A percentile compares a stretch with the other conserved stretches of the same genome.
Conservation (phyloP, 2,888 invertebrate species). For the Eugnorisma glareosa region DNA sequence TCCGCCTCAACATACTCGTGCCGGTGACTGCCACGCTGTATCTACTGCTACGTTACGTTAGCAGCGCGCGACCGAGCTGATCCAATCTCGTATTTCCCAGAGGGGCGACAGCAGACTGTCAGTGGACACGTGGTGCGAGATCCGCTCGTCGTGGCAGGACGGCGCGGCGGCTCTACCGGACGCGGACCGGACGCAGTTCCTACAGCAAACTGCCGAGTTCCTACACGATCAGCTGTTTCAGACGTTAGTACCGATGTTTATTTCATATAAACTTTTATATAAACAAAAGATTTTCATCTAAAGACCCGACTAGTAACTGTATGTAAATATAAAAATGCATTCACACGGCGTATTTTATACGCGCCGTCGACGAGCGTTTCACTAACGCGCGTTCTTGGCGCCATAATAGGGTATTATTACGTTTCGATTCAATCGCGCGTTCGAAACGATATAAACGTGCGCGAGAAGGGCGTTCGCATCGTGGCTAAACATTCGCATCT, state of each 20-base stretch:
- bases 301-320: neutral
- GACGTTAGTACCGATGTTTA: neutral
- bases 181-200: conserved; percentile 17
- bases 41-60: neutral
- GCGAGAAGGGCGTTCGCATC: neutral
- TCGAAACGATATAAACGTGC: neutral
- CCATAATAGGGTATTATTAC: neutral
- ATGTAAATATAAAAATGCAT: neutral
- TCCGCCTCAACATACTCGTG: conserved; percentile 64
- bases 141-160: conserved; percentile 91
- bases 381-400: no score
- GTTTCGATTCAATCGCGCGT: neutral
- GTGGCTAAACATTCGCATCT: neutral
- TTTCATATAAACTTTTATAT: no score
- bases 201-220: conserved; percentile 41
- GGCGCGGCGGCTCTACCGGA: conserved; percentile 61
- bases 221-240: conserved; percentile 25
- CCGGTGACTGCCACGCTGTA: conserved; percentile 63
- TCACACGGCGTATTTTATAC: no score
- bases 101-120: conserved; percentile 75
- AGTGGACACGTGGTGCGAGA: conserved; percentile 89
- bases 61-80: neutral
- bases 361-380: no score
- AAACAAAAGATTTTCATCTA: no score
- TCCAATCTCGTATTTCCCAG: conserved; percentile 47